These are phyloP conservation scores for Phrixothrix hirtus DNA, from an alignment of 2,888 invertebrate species.

Conservation along the genomic window DNA sequence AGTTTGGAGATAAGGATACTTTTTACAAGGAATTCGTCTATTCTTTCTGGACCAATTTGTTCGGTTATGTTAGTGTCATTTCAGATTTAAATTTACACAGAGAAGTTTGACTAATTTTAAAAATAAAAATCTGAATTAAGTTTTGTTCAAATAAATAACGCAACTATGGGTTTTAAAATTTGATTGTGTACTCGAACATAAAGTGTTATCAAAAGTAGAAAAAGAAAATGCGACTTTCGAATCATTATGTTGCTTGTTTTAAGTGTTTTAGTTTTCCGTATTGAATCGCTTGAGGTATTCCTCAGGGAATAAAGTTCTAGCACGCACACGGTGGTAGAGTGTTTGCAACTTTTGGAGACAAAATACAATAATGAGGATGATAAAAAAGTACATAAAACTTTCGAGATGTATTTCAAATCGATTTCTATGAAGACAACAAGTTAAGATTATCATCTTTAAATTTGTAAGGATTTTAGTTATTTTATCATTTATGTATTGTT, in stretches of 20 bases:
- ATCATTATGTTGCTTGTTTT: conserved; percentile 17
- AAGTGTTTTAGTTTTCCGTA: conserved; percentile 28
- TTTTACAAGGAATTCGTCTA: no score
- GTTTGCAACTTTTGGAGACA: conserved; percentile 31
- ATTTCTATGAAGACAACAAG: conserved; percentile 13
- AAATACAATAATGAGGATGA: conserved; percentile 33
- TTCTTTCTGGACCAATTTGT: no score
- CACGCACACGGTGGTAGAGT: conserved; percentile 30
- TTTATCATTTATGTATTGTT: background rate
- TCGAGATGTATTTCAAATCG: conserved; percentile 30
- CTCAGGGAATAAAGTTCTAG: conserved; percentile 29
- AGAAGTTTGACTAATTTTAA: background rate
- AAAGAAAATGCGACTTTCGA: conserved; percentile 13
- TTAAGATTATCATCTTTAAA: no score
- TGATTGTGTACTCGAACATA: no score
- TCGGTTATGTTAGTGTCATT: no score
- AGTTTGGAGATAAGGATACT: no score
- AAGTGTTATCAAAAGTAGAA: conserved; percentile 6
- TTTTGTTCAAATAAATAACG: no score
- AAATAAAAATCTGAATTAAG: no score
- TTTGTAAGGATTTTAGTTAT: no score
- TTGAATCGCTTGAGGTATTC: conserved; percentile 25
- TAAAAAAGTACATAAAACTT: conserved; percentile 32
- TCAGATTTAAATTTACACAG: background rate
- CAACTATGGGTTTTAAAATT: no score